Evolutionary conservation across 2,888 invertebrate species (phyloP).

Genomic region (Drosophila acutilabella): DNA sequence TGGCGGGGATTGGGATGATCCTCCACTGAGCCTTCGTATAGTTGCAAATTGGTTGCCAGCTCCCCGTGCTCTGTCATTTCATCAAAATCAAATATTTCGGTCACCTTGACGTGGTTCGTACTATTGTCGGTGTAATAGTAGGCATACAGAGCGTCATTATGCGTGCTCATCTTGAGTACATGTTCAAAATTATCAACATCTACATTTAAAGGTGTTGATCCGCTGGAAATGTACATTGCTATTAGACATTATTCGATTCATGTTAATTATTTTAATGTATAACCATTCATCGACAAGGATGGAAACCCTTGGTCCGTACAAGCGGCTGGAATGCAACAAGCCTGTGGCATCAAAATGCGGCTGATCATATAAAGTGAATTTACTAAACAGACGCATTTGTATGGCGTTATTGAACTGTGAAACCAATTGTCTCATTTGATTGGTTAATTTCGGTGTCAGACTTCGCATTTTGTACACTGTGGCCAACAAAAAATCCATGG

Average conservation of each 20-base stretch:
- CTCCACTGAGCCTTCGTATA: slow-evolving; percentile 84
- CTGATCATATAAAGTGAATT: slow-evolving; percentile 83
- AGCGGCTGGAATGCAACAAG: slow-evolving; percentile 80
- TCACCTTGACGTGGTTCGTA: slow-evolving; percentile 94
- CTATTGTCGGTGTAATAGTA: slow-evolving; percentile 95
- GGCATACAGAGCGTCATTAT: slow-evolving; percentile 94
- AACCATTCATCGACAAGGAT: slow-evolving; percentile 84
- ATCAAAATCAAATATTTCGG: slow-evolving; percentile 92
- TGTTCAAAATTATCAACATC: slow-evolving; percentile 89
- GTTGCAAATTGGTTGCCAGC: slow-evolving; percentile 85
- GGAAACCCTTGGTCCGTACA: slow-evolving; percentile 83
- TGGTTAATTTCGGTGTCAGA: slow-evolving; percentile 83
- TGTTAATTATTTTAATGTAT: slow-evolving; percentile 1
- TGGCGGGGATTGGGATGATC: slow-evolving; percentile 84
- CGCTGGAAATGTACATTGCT: slow-evolving; percentile 56
- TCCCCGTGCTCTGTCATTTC: slow-evolving; percentile 90
- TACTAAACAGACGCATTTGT: slow-evolving; percentile 81
- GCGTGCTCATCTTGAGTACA: slow-evolving; percentile 91
- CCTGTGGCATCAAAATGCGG: slow-evolving; percentile 84
- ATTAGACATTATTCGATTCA: neutral
- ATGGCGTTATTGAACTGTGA: slow-evolving; percentile 86
- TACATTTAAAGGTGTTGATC: slow-evolving; percentile 82
- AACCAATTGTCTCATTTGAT: slow-evolving; percentile 86
- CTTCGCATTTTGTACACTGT: slow-evolving; percentile 87
- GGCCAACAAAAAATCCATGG: slow-evolving; percentile 94